Base-by-base conservation (phyloP, 2,888 invertebrate genomes). In the Trypoxylon attenuatum region DNA sequence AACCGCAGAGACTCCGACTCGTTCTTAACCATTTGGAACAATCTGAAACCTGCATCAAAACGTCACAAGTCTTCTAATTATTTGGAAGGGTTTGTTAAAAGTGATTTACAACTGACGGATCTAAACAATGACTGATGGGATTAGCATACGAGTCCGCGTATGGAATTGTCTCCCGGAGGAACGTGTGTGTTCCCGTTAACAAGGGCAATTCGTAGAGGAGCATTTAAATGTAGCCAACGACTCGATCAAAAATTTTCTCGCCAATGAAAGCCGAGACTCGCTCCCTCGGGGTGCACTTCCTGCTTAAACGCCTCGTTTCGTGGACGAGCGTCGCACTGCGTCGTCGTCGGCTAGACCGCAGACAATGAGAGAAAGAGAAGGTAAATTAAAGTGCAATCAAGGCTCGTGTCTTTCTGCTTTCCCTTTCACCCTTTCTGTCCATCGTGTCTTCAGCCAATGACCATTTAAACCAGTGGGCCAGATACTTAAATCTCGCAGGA, bases 221-320 rank as follows among this genome's bases (percentile, higher is more conserved):
- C 16, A 54, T 60, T 54, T 25, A 54, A 80, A 74, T 65, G 76
- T 75, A 76, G 63, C 75, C 76, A 78, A 79, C 78, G 75, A 77
- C 76, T 82, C 76, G 73, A 79, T 80, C 71, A 81, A 81, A 79
- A 80, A 72, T 78, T 75, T 81, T 72, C 79, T 76, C 75, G 69
- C 68, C 75, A 76, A 79, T 80, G 76, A 78, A 78, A 74, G 63
- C 61, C 56, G 68, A 75, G 71, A 64, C 46, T 57, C 33, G 71
- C 77, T 78, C 71, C 68, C 70, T 71, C 58, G 68, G 73, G 70
- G 73, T 77, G 76, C 77, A 78, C 80, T 84, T 84, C 82, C 84
- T 83, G 78, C 79, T 84, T 83, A 82, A 76, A 81, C 64, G 72
- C 52, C 49, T 58, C 74, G 63, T 59, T 73, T 72, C 71, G 66